Evolutionary conservation across 2,113 vertebrate genomes (phyloP), one percentile per base, ranked within the genome.

Genomic region (Laterallus jamaicensis): DNA sequence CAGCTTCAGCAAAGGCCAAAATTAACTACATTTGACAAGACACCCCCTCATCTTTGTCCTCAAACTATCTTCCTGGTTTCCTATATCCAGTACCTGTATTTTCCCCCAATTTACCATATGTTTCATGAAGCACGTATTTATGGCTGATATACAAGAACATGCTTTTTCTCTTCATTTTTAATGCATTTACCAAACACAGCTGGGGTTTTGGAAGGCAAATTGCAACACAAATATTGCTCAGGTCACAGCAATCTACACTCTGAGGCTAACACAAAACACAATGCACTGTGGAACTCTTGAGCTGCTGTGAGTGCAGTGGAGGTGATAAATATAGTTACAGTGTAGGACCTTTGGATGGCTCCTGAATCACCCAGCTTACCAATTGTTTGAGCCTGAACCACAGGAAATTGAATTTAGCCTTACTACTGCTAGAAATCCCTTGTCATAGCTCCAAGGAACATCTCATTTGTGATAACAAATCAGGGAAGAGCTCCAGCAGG

Each of bases 331-430:
- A 49, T 2, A 4, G 49, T 60, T 83, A 74, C 18, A 76, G 19
- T 31, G 64, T 47, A 59, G n/a, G 77, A 52, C 37, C 66, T 90
- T 22, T 77, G 40, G 77, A 66, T 32, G 37, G 29, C 22, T 93
- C 44, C 55, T 50, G 6, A 82, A 77, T n/a, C 94, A 67, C 40
- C 18, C 73, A 78, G 11, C 6, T 90, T 64, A 71, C 85, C 35
- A 85, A 17, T 49, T 82, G 58, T 29, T 87, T 52, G 70, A 76
- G 25, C 15, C 7, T 59, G 62, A 94, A 82, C 35, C 13, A 13
- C 58, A 69, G 78, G 70, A 93, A 96, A 93, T 91, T 63, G 52
- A 82, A 84, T 95, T 91, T 60, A 82, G 78, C 31, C n/a, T 87
- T 85, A 58, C 67, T 64, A 54, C 39, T 82, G 62, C 56, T 70